Evolutionary conservation across 2,797 vertebrate genomes (phyloP).

Genomic region (Dendrocincla tyrannina): DNA sequence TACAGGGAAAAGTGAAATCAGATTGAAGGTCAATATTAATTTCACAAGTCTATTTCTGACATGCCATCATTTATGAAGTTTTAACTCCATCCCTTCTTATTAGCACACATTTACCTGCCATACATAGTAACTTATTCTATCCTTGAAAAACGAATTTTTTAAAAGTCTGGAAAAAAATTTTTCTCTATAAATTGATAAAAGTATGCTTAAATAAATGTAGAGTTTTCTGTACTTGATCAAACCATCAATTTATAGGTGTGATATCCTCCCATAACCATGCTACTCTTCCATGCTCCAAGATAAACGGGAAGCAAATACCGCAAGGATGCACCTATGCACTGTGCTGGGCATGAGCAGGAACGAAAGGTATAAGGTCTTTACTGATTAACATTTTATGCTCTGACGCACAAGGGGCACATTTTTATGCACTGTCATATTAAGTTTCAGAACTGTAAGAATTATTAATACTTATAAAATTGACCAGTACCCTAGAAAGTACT

Average conservation of each 20-base stretch:
- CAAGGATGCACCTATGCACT: background rate
- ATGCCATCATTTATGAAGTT: background rate
- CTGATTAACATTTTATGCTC: background rate
- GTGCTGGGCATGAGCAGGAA: background rate
- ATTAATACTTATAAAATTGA: slow-evolving; percentile 28
- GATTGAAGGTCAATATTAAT: background rate
- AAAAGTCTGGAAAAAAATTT: background rate
- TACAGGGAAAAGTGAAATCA: background rate
- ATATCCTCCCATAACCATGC: background rate
- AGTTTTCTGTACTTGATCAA: background rate
- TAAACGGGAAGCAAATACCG: background rate
- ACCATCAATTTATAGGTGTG: background rate
- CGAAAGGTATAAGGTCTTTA: background rate
- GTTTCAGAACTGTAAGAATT: background rate
- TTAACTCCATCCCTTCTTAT: background rate
- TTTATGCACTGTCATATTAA: background rate
- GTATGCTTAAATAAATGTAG: background rate
- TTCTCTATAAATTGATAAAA: background rate
- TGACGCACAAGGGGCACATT: background rate
- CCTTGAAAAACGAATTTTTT: background rate
- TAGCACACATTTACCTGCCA: background rate
- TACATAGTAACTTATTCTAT: background rate
- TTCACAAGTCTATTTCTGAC: background rate
- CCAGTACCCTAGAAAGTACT: background rate
- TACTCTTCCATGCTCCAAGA: background rate